Conservation (phyloP, 2,797 vertebrate species). For the Thamnophis elegans region DNA sequence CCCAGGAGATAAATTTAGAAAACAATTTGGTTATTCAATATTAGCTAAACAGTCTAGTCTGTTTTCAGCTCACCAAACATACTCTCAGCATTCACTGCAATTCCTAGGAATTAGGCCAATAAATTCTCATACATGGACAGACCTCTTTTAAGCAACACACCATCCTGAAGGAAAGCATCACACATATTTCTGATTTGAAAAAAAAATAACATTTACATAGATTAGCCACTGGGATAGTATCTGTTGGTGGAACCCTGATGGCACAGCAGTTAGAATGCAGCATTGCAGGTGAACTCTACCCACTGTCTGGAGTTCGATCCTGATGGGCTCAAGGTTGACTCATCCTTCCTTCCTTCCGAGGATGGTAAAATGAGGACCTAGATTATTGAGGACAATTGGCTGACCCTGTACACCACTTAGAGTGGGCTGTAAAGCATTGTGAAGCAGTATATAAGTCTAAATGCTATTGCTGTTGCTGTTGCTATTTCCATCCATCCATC, state of each 20-base stretch:
- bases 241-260: not conserved
- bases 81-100: conserved; percentile 7
- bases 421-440: too few species aligned
- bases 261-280: too few species aligned
- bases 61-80: conserved; percentile 18
- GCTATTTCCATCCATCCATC: too few species aligned
- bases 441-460: too few species aligned
- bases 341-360: too few species aligned
- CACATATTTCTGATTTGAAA: not conserved
- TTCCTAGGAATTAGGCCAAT: conserved; percentile 43
- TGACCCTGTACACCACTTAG: too few species aligned
- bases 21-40: conserved; percentile 9
- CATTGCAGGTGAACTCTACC: too few species aligned
- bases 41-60: conserved; percentile 41
- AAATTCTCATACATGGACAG: conserved; percentile 38
- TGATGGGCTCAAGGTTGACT: too few species aligned
- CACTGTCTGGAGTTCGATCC: too few species aligned
- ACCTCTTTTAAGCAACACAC: conserved; percentile 23
- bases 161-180: conserved; percentile 36
- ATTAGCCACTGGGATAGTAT: not conserved
- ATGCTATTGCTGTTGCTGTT: too few species aligned
- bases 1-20: conserved; percentile 43
- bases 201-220: not conserved
- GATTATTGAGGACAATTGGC: too few species aligned
- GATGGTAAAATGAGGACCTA: too few species aligned